Evolutionary conservation across 2,888 invertebrate species (phyloP), one percentile per base, ranked within the genome.

Genomic region (Lydus trimaculatus): DNA sequence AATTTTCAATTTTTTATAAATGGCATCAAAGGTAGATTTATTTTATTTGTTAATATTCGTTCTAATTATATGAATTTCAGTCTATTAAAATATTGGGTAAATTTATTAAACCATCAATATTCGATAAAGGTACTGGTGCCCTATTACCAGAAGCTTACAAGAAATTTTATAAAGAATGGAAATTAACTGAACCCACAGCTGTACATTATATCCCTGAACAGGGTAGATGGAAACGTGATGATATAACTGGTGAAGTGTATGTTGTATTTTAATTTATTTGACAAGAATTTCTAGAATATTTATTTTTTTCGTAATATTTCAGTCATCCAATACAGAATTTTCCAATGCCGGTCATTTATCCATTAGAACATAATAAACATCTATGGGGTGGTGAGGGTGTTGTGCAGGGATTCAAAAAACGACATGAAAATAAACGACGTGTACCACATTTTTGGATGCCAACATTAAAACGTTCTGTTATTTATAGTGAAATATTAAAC

Each of bases 331-430:
- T 95, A 61, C 94, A 95, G 82, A 93, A 96, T 86, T 79, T 90
- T 56, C 90, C 93, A 33, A 84, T 98, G 33, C 94, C 93, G 0
- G 80, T 97, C 1, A 89, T 90, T 73, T 92, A 90, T 82, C 94
- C 98, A 0, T 87, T 89, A 48, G 95, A 98, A 86, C 87, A 92
- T 66, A 87, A 98, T 82, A 80, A 90, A 58, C 98, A 98, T 36
- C 87, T 99, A 73, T 99, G 98, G 98, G 99, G 98, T 72, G 99
- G 99, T 9, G 99, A 99, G 87, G 96, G 92, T 36, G 89, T 99
- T 0, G 87, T 99, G 25, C 93, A 95, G 87, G 99, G 97, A 61
- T 95, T 93, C 80, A 89, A 90, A 80, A 92, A 92, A 80, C 88
- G 90, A 60, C 84, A 88, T 63, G 86, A 85, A 3, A 84, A 84